Percentiles rank a stretch among this genome's conserved stretches.
Conservation (phyloP, 2,113 vertebrate species). For the Corythaixoides concolor region DNA sequence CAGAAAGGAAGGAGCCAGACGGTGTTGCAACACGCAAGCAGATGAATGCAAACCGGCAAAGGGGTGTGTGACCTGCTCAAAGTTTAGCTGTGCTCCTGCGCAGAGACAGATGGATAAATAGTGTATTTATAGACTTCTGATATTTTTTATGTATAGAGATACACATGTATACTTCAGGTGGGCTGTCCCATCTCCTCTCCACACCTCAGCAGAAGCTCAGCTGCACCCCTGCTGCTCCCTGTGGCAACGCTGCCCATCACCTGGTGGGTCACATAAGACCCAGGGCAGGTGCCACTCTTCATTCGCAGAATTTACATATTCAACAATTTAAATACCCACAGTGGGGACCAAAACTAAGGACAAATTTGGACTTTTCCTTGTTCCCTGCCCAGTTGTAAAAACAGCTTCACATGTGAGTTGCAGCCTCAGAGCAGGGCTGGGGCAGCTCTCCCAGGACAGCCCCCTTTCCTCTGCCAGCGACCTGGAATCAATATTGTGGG, state of each 20-base stretch:
- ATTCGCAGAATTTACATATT: not conserved
- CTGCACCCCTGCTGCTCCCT: not conserved
- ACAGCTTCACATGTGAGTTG: not conserved
- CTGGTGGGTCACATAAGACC: not conserved
- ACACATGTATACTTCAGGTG: accelerated
- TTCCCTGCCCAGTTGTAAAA: not conserved
- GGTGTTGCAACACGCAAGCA: too few species aligned
- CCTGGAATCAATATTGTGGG: not conserved
- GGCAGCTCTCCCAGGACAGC: not conserved
- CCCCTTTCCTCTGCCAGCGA: not conserved
- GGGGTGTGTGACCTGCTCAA: accelerated
- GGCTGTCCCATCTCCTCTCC: too few species aligned
- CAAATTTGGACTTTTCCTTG: not conserved
- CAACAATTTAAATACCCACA: not conserved
- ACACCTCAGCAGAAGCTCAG: not conserved
- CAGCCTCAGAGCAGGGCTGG: not conserved
- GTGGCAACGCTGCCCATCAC: not conserved
- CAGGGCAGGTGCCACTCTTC: not conserved
- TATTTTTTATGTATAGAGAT: accelerated
- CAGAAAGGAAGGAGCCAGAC: not conserved
- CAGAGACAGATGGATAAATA: not conserved
- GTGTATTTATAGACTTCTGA: accelerated
- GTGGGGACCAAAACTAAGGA: not conserved
- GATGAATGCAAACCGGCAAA: not conserved
- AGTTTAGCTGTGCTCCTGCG: not conserved